Percentiles rank a stretch among this genome's conserved stretches.
phyloP scores from a whole-genome alignment of 2,113 vertebrate genomes.

The Paracanthobrama guichenoti region DNA sequence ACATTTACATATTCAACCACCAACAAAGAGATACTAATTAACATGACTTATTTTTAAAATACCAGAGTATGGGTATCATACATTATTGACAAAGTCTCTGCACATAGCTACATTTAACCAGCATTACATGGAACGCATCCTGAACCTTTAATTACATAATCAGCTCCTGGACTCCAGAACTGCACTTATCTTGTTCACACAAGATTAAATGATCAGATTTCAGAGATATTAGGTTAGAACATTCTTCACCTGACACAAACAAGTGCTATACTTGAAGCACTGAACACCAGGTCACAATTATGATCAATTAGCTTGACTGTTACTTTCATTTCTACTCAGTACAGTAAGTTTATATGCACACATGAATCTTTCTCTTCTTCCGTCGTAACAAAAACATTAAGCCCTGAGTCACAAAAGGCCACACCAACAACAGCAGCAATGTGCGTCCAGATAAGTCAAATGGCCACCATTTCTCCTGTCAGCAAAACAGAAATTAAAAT shows the following conservation, averaged over 20 bases:
- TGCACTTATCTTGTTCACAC: not conserved
- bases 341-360: slow-evolving; percentile 56
- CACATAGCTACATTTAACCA: not conserved
- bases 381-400: slow-evolving; percentile 77
- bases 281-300: not conserved
- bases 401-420: slow-evolving; percentile 90
- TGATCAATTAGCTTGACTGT: not conserved
- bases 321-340: slow-evolving; percentile 8
- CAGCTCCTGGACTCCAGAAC: not conserved
- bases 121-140: not conserved
- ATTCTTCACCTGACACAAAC: slow-evolving; percentile 15
- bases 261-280: not conserved
- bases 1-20: slow-evolving; percentile 6
- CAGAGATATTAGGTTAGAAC: slow-evolving; percentile 12
- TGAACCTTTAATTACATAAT: not conserved
- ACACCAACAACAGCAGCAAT: slow-evolving; percentile 85
- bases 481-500: slow-evolving; percentile 19
- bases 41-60: not conserved
- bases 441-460: slow-evolving; percentile 70
- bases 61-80: not conserved
- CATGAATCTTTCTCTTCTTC: slow-evolving; percentile 69
- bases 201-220: not conserved
- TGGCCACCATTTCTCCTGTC: slow-evolving; percentile 70
- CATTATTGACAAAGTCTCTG: not conserved
- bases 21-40: not conserved